Conservation (phyloP, 2,113 vertebrate genomes). For the Sprattus sprattus region DNA sequence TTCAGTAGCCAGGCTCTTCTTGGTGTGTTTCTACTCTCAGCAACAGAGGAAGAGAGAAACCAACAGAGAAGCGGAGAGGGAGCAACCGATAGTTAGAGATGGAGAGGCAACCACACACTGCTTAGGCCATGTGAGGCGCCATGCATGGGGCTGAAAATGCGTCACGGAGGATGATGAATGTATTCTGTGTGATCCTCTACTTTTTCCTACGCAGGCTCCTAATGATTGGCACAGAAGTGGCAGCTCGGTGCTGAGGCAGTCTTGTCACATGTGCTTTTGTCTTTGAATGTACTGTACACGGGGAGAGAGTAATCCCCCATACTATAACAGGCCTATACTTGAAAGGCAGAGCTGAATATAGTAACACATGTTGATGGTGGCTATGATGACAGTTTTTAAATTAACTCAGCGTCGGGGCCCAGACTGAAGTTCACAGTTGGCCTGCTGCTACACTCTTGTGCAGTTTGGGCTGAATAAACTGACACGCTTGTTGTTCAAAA, state of each 20-base stretch:
- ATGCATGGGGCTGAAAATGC: background rate
- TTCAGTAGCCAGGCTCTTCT: background rate
- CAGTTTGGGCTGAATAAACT: background rate
- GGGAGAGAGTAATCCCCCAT: background rate
- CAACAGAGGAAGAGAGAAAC: background rate
- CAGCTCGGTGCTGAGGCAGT: background rate
- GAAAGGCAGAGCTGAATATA: background rate
- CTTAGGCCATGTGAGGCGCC: background rate
- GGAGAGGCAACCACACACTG: background rate
- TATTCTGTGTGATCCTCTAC: conserved; percentile 2
- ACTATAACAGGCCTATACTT: background rate
- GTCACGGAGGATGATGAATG: background rate
- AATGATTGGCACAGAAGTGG: background rate
- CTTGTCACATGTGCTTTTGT: background rate
- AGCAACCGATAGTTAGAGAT: background rate
- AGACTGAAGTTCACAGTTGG: background rate
- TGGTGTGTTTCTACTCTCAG: background rate
- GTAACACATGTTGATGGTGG: background rate
- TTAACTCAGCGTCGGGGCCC: background rate
- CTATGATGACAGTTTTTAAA: conserved; percentile 1
- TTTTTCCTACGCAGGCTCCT: background rate
- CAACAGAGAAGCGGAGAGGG: background rate
- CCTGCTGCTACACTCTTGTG: background rate
- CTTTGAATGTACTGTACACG: background rate
- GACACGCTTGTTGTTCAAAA: background rate